Evolutionary conservation across 2,797 vertebrate genomes (phyloP), one percentile per base, ranked within the genome.

Genomic region (Apogon talboti): DNA sequence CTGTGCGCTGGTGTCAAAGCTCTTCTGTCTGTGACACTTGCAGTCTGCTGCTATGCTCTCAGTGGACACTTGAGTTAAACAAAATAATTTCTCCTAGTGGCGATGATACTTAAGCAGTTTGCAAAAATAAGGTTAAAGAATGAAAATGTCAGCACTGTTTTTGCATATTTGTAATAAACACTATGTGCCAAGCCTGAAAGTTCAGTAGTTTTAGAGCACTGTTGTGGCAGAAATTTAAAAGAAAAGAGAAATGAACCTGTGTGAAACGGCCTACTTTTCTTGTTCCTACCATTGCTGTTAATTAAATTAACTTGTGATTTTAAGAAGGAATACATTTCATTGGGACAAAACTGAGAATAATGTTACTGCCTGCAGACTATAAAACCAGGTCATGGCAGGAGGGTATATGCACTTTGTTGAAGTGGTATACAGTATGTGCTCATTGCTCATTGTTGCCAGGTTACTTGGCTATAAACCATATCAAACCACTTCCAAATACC

Each of bases 391-490:
- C 59, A 35, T 58, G 55, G 45, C 79, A 62, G 62, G 40, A 47
- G 64, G 71, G 19, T 56, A 45, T 65, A 54, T 58, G 35, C 18
- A 71, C 56, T 72, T 63, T 74, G n/a, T 21, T 70, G 37, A 76
- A 66, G 67, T 56, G 44, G 61, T 66, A 61, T 51, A 79, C 72
- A 56, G 46, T 75, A 38, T 40, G 16, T 21, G 51, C 37, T 12
- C 51, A 8, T 74, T 67, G 57, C 61, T 74, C 16, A 6, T 42
- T 61, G 74, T 79, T 89, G 74, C 77, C 71, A 74, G 71, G 79
- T 61, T 74, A 78, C 74, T 11, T 13, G 44, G 58, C 49, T 75
- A 54, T 68, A 69, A 80, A 66, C 11, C 11, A 35, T n/a, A 5
- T 3, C 33, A 61, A 70, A 62, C 21, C 21, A 11, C 42, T 15